Evolutionary conservation across 2,113 vertebrate species (phyloP), one percentile per base, ranked within the genome.

Genomic region (Cynocephalus volans): DNA sequence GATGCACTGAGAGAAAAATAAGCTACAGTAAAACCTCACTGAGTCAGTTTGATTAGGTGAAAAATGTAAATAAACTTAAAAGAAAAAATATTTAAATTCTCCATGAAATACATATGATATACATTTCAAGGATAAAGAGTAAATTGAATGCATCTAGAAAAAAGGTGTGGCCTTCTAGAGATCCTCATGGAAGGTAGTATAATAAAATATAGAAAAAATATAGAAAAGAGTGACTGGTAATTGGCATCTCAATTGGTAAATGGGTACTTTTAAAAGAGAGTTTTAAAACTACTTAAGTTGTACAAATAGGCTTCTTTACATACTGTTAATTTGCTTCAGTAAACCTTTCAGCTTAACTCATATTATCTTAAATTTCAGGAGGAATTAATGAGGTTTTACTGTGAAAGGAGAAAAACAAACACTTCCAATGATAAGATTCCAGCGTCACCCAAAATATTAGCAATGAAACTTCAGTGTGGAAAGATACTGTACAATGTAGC

Each of bases 361-460:
- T 41, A 41, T 69, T 86, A 80, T 64, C 58, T 93, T 97, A 87
- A 95, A 62, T 64, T 92, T 81, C 31, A 92, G 50, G 79, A 96
- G 64, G 23, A 86, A 95, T 89, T 77, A 97, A 97, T 76, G 89
- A 96, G 80, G 87, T 92, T 97, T 93, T 92, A 93, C 93, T 84
- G 12, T 86, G 84, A 94, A 96, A 83, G 62, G 50, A 93, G 23
- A 87, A 84, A 92, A 96, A 88, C 41, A 85, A 93, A 84, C 48
- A 84, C 69, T 96, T 92, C 88, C 85, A 85, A 73, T 26, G 15
- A 15, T 69, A 80, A 87, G 70, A 87, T 64, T 91, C 93, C 33
- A 75, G 89, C 36, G 60, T 86, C 89, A 91, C 75, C 48, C 54
- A 69, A 95, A 88, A 90, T 33, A 6, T 28, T 18, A 70, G 83